Conservation (phyloP, 2,113 vertebrate species). For the Chionodraco myersi region DNA sequence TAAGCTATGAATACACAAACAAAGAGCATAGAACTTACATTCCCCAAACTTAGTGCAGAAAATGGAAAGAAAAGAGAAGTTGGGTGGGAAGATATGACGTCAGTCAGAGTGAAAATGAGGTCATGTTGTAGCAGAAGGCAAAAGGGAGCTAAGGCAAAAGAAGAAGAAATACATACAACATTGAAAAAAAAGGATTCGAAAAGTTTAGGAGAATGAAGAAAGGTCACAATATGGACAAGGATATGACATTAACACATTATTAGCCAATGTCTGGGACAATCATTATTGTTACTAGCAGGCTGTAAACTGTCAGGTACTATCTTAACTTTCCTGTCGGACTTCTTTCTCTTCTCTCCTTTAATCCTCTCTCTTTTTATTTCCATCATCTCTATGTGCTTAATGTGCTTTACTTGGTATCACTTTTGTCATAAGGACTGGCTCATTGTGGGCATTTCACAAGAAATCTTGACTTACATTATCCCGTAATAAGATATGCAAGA, state of each 20-base stretch:
- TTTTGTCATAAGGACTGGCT: not conserved
- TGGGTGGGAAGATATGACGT: not conserved
- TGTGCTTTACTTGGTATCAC: not conserved
- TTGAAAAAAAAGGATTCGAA: not conserved
- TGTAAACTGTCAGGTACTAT: slow-evolving; percentile 35
- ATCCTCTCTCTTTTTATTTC: not conserved
- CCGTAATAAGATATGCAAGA: slow-evolving; percentile 20
- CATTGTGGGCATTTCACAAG: slow-evolving; percentile 4
- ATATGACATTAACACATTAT: slow-evolving; percentile 33
- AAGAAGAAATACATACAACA: slow-evolving; percentile 9
- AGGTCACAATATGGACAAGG: slow-evolving; percentile 49
- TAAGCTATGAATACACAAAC: slow-evolving; percentile 7
- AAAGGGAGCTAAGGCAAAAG: not conserved
- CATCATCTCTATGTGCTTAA: not conserved
- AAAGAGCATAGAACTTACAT: slow-evolving; percentile 37
- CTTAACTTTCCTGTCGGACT: not conserved
- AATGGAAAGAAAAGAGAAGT: slow-evolving; percentile 14
- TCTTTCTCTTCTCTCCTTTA: not conserved
- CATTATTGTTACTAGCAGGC: slow-evolving; percentile 46
- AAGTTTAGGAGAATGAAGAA: slow-evolving; percentile 19
- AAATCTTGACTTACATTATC: slow-evolving; percentile 28
- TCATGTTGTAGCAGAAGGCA: slow-evolving; percentile 17
- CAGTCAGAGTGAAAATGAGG: slow-evolving; percentile 5
- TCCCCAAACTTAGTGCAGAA: slow-evolving; percentile 15
- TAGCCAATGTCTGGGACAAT: slow-evolving; percentile 51